Evolutionary conservation across 2,797 vertebrate genomes (phyloP), one percentile per base, ranked within the genome.

Genomic region (Scomberomorus guttatus): DNA sequence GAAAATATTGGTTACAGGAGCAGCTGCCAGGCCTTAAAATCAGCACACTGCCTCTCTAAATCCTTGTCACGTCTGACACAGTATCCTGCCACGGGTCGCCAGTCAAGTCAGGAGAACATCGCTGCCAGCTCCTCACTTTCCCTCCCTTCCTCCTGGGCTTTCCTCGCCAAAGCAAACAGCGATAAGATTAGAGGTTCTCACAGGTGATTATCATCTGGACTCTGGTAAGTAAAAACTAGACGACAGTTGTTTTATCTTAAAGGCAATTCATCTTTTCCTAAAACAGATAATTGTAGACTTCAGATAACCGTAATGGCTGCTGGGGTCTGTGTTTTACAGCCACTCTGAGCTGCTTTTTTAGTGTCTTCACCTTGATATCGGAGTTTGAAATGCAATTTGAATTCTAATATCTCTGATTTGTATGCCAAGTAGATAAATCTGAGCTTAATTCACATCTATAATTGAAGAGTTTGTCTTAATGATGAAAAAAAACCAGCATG

Each of bases 51-150:
- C 86, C 68, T 77, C 77, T 93, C 87, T 88, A 80, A 51, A 92
- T 69, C 92, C 90, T 50, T 27, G 72, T 93, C 91, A 93, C 90
- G 87, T 93, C 90, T 83, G 73, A 85, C 88, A 84, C 85, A 76
- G 85, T 74, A 80, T 79, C 83, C 86, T 58, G 83, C 87, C 87
- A 87, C 20, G 75, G 86, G 86, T 92, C 70, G 57, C 77, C 81
- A 83, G 81, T 56, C 87, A 91, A 91, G 88, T 64, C 84, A 85
- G 80, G 81, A 90, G 75, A 82, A 78, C 60, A 64, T 72, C 6
- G 42, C 76, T 83, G 85, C 87, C 86, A 80, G 73, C 70, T 50
- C 61, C 75, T 77, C 75, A 24, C 82, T 63, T 32, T 71, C 72
- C 57, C 72, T 62, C 24, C 52, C 6, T 50, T 64, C 68, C 87